Evolutionary conservation across 2,113 vertebrate genomes (phyloP), one percentile per base, ranked within the genome.

Genomic region (Oenanthe oenanthe): DNA sequence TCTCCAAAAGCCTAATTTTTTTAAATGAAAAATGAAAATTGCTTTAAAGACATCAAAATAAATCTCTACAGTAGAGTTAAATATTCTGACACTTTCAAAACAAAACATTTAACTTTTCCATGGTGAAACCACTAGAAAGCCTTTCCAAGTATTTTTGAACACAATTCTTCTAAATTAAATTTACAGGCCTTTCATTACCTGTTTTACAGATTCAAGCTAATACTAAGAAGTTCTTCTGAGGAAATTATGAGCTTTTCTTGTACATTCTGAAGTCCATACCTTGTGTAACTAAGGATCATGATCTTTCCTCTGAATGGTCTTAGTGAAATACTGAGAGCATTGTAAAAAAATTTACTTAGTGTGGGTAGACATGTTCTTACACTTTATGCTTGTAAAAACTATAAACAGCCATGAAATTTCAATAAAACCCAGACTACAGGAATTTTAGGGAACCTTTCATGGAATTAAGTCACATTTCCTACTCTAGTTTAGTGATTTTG

Each of bases 1-100:
- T 3, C 3, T 1, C 10, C 13, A 8, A 43, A 74, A 7, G 2
- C 8, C 8, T 7, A 5, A 7, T n/a, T 9, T 22, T 54, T 62
- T 63, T 50, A 17, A 21, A 71, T 16, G 1, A 87, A 22, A 11
- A 58, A 10, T 32, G 25, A 18, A 87, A 81, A 58, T 45, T 58
- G 11, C 17, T 81, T 84, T 58, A 36, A 56, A 82, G 68, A 34
- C 32, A 80, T 45, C 9, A 73, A 48, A 87, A 85, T 29, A 54
- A 61, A 53, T 61, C 60, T 45, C 9, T 53, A 48, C 1, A 25
- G 3, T 67, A 19, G 0, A 80, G 36, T 47, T 51, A n/a, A 84
- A 14, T 20, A 51, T 79, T 71, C 26, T 48, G 13, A 70, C 5
- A 51, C 5, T 61, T 65, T 76, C 14, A 53, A 80, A 71, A 17